phyloP scores from a whole-genome alignment of 2,797 vertebrate genomes.

The Thamnophis elegans region DNA sequence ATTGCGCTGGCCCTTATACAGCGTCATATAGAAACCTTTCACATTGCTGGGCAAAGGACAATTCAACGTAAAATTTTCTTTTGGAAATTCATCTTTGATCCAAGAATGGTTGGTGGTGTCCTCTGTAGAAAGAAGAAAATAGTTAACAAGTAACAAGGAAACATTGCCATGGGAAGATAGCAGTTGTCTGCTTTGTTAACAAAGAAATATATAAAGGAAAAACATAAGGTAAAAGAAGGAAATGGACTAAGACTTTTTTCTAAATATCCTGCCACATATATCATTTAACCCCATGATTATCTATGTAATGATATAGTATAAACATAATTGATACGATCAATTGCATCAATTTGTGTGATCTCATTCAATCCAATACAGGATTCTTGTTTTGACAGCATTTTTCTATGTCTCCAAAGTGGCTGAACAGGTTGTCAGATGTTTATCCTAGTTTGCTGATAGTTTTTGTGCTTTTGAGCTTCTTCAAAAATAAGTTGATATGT shows the following conservation, averaged over 20 bases:
- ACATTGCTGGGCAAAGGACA: constrained; percentile 61
- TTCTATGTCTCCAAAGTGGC: neutral
- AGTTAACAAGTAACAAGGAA: neutral
- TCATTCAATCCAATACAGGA: neutral
- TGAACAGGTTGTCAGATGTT: neutral
- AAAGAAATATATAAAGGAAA: neutral
- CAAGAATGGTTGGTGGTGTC: constrained; percentile 38
- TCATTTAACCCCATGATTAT: neutral
- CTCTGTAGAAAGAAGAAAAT: constrained; percentile 57
- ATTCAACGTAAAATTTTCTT: constrained; percentile 62
- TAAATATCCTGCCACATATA: neutral
- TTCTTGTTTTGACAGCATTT: neutral
- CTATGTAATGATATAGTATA: no score
- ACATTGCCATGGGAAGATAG: constrained; percentile 15
- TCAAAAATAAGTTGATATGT: neutral
- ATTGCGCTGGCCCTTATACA: constrained; percentile 56
- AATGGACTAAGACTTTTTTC: neutral
- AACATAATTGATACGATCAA: neutral
- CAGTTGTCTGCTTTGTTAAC: neutral
- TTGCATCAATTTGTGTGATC: neutral
- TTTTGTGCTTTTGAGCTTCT: neutral
- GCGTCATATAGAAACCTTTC: constrained; percentile 67
- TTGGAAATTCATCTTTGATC: constrained; percentile 57
- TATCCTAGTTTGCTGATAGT: neutral
- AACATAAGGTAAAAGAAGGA: neutral